Percentiles rank a stretch among this genome's conserved stretches.
phyloP scores from a whole-genome alignment of 2,113 vertebrate genomes.

The Prinia subflava region DNA sequence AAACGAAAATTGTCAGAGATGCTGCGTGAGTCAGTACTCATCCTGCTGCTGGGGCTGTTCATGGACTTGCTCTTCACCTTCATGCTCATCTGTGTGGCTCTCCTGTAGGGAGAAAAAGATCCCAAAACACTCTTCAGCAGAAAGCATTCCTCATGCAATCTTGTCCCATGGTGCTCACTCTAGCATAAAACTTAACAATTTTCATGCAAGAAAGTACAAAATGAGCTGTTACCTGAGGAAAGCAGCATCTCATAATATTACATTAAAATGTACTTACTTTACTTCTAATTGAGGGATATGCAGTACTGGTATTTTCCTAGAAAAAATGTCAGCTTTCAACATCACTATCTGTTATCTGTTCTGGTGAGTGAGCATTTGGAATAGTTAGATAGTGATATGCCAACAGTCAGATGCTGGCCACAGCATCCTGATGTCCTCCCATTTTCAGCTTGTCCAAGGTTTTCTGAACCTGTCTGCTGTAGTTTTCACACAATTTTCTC shows the following conservation, averaged over 20 bases:
- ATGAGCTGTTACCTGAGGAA: background rate
- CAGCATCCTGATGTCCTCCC: background rate
- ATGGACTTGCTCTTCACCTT: conserved; percentile 81
- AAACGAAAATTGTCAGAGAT: conserved; percentile 74
- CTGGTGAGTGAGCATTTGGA: rapidly evolving
- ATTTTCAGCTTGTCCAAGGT: background rate
- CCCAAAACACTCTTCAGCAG: background rate
- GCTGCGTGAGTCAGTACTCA: conserved; percentile 87
- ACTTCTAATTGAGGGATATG: background rate
- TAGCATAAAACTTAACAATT: background rate
- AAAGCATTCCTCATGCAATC: background rate
- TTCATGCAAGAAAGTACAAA: background rate
- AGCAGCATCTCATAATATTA: background rate
- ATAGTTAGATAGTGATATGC: background rate
- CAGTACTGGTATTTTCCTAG: background rate
- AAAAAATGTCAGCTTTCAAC: background rate
- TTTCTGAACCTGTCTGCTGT: background rate
- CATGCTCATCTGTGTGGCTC: conserved; percentile 85
- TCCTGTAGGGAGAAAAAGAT: conserved; percentile 75
- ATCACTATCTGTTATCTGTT: background rate
- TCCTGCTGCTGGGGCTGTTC: conserved; percentile 88
- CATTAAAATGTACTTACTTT: background rate
- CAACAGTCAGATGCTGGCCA: background rate
- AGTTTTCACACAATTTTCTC: background rate
- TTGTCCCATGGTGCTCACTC: rapidly evolving